These are phyloP conservation scores for Rhabdomys dilectus DNA, from an alignment of 2,113 vertebrate genomes.

Conservation along the genomic window DNA sequence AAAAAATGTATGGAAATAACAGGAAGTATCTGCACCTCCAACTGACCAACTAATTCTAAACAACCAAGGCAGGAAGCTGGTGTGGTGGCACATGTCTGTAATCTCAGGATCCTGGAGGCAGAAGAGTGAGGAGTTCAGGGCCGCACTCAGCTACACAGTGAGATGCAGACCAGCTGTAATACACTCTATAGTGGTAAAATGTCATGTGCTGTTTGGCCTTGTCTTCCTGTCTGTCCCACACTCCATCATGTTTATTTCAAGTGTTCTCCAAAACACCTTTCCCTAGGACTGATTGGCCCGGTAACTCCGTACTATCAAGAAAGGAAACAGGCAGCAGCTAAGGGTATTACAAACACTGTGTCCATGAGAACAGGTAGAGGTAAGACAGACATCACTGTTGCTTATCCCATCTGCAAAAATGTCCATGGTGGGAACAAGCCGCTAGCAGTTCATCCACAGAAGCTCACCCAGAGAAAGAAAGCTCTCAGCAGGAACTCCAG, in stretches of 20 bases:
- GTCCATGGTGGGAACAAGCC: background rate
- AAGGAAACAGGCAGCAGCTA: background rate
- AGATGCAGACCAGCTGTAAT: background rate
- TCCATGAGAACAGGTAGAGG: background rate
- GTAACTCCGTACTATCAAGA: background rate
- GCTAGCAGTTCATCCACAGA: background rate
- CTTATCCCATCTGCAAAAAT: background rate
- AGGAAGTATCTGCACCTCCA: background rate
- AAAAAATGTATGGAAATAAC: background rate
- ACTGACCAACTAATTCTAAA: slow-evolving; percentile 29
- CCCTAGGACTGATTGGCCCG: background rate
- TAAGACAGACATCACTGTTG: background rate
- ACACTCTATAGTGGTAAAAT: background rate
- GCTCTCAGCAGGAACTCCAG: background rate
- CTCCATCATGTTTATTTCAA: background rate
- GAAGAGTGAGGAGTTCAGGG: background rate
- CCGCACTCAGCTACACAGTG: background rate
- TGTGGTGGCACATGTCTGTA: background rate
- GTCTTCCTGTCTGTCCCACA: background rate
- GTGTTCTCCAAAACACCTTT: background rate
- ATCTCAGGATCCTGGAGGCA: background rate
- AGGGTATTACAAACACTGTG: background rate
- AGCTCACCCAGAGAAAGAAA: background rate
- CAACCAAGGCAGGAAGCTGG: background rate
- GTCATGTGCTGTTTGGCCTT: background rate